Percentiles rank a stretch among this genome's conserved stretches.
phyloP scores from a whole-genome alignment of 2,113 vertebrate genomes.

The Myocastor coypus region DNA sequence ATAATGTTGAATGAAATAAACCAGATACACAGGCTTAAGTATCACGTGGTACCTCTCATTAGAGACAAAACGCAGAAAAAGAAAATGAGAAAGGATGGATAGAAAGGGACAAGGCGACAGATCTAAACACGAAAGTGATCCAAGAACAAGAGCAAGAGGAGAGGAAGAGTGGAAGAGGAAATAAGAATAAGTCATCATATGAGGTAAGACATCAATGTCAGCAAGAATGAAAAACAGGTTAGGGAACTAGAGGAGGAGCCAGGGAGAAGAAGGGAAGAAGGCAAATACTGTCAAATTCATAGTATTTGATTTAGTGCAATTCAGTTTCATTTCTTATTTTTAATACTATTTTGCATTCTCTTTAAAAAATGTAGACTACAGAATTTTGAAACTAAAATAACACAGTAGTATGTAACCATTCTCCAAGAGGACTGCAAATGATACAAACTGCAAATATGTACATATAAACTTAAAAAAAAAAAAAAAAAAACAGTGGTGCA shows the following conservation, averaged over 20 bases:
- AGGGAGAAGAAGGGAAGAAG: neutral
- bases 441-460: neutral
- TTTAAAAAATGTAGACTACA: too few relatives aligned
- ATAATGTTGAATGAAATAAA: neutral
- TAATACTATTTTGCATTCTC: too few relatives aligned
- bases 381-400: neutral
- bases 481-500: too few relatives aligned
- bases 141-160: neutral
- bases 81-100: neutral
- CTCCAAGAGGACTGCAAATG: neutral
- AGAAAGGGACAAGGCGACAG: neutral
- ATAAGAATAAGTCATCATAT: neutral
- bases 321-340: too few relatives aligned
- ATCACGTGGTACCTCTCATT: neutral
- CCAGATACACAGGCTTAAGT: neutral
- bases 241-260: neutral
- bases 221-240: neutral
- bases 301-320: too few relatives aligned
- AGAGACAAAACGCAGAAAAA: neutral
- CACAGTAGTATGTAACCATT: neutral
- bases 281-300: too few relatives aligned
- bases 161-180: neutral
- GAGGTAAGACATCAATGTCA: neutral
- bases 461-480: neutral
- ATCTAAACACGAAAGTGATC: neutral